These are phyloP conservation scores for Orthonevra nobilis DNA, from an alignment of 2,888 invertebrate species.

Conservation along the genomic window DNA sequence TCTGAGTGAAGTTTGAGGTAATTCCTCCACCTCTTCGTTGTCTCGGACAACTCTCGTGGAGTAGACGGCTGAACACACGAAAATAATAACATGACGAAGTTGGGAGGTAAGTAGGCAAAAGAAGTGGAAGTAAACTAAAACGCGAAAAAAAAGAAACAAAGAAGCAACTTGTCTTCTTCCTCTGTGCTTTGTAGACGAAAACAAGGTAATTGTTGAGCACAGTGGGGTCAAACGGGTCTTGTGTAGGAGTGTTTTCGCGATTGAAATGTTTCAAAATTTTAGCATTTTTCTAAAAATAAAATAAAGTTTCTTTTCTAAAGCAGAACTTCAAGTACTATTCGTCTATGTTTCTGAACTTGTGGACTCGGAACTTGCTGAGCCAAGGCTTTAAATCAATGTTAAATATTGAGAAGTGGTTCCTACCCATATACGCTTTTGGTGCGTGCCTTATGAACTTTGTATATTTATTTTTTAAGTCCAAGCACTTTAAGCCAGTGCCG, in stretches of 20 bases:
- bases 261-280: too few species aligned
- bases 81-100: conserved; percentile 4
- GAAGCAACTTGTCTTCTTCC: conserved; percentile 16
- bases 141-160: not conserved
- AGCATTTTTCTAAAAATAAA: too few species aligned
- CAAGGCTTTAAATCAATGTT: too few species aligned
- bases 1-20: conserved; percentile 47
- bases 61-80: conserved; percentile 22
- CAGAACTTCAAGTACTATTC: too few species aligned
- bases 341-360: too few species aligned
- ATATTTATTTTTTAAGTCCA: too few species aligned
- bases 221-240: conserved; percentile 31
- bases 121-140: conserved; percentile 12
- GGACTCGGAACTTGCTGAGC: too few species aligned
- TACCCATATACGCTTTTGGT: too few species aligned
- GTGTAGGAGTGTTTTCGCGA: not conserved
- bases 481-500: too few species aligned
- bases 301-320: too few species aligned
- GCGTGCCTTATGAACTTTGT: too few species aligned
- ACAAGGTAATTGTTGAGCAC: conserved; percentile 8
- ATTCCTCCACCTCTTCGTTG: conserved; percentile 35
- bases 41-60: not conserved
- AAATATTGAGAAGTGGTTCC: too few species aligned
- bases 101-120: conserved; percentile 4
- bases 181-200: conserved; percentile 11